A percentile compares a stretch with the other conserved stretches of the same genome.
Evolutionary conservation across 2,888 invertebrate genomes (phyloP).

Genomic region (Drosophila lacicola): DNA sequence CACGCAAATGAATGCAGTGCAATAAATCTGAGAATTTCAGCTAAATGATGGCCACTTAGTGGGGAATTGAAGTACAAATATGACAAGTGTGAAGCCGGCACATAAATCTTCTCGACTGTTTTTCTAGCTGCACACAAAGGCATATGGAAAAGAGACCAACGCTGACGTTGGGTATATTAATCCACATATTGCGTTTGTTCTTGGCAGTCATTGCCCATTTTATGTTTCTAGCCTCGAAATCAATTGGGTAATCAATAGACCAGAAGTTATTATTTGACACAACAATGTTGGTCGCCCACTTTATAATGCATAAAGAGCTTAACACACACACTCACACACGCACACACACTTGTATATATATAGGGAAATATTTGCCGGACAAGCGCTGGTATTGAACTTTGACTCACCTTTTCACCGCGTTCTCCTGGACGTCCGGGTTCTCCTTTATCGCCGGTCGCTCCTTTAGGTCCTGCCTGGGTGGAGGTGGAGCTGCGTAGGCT

Average conservation of each 20-base stretch:
- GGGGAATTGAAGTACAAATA: constrained; percentile 30
- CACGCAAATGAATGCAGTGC: constrained; percentile 63
- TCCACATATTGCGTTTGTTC: neutral
- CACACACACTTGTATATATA: neutral
- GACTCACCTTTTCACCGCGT: constrained; percentile 90
- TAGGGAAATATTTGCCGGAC: constrained; percentile 33
- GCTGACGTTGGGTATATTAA: neutral
- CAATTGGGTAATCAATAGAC: constrained; percentile 83
- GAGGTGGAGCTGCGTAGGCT: constrained; percentile 87
- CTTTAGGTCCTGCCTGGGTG: constrained; percentile 90
- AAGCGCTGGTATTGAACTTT: constrained; percentile 50
- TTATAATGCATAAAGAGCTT: constrained; percentile 47
- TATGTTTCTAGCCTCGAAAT: constrained; percentile 57
- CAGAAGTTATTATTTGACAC: constrained; percentile 76
- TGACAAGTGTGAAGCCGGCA: neutral
- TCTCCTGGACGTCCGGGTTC: constrained; percentile 89
- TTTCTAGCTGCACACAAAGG: neutral
- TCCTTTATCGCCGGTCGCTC: constrained; percentile 89
- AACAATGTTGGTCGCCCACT: constrained; percentile 51
- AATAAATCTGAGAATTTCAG: constrained; percentile 58
- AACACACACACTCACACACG: constrained; percentile 18
- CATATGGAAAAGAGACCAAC: neutral
- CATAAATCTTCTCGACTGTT: constrained; percentile 14
- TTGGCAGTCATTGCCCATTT: constrained; percentile 15
- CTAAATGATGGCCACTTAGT: constrained; percentile 30